phyloP scores from a whole-genome alignment of 2,113 vertebrate genomes.

The Labrus mixtus region DNA sequence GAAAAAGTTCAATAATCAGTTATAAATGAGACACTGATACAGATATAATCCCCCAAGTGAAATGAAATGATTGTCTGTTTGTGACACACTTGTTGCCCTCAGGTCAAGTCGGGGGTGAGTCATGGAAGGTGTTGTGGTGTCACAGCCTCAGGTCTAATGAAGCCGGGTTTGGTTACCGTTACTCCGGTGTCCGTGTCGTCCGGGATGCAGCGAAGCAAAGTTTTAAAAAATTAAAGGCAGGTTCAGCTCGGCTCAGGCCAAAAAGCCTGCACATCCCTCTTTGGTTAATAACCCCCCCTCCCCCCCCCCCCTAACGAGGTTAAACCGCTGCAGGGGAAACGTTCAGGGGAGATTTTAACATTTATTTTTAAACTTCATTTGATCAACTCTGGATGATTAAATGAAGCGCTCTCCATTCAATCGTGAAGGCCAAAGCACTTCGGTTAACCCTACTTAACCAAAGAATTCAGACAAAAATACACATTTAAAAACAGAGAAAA shows the following conservation, averaged over 20 bases:
- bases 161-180: constrained; percentile 40
- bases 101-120: constrained; percentile 32
- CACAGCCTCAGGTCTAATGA: constrained; percentile 34
- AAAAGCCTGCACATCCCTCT: too few relatives aligned
- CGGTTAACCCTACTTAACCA: too few relatives aligned
- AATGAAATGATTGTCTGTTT: neutral
- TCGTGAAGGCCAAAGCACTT: too few relatives aligned
- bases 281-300: neutral
- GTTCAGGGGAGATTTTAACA: neutral
- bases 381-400: too few relatives aligned
- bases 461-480: too few relatives aligned
- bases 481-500: too few relatives aligned
- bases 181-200: constrained; percentile 34
- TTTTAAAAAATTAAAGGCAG: constrained; percentile 56
- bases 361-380: neutral
- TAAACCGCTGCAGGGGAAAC: neutral
- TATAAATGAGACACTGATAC: neutral
- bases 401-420: too few relatives aligned
- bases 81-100: constrained; percentile 20
- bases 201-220: constrained; percentile 30
- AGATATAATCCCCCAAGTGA: neutral
- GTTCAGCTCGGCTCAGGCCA: neutral
- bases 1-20: too few relatives aligned
- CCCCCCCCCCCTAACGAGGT: neutral
- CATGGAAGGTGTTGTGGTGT: constrained; percentile 20